These are phyloP conservation scores for Microctonus brassicae DNA, from an alignment of 2,888 invertebrate species.

Conservation along the genomic window DNA sequence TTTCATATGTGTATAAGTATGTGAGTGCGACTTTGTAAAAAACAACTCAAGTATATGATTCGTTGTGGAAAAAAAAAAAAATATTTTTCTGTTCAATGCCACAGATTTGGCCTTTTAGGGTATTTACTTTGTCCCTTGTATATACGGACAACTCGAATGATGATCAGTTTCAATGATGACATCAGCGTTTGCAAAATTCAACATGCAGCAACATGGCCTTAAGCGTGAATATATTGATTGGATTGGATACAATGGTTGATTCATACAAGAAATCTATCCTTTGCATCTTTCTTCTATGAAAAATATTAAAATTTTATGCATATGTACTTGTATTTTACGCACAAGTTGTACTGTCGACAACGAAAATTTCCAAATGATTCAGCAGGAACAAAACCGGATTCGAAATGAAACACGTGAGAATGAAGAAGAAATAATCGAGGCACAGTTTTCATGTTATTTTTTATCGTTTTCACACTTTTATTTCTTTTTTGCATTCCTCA, in stretches of 20 bases:
- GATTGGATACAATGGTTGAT: background rate
- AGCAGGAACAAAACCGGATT: background rate
- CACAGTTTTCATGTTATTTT: background rate
- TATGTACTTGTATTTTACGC: background rate
- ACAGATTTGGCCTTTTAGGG: slow-evolving; percentile 17
- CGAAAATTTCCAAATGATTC: background rate
- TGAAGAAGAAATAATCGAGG: background rate
- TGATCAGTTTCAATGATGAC: slow-evolving; percentile 17
- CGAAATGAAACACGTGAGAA: background rate
- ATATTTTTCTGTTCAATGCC: background rate
- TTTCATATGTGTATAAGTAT: background rate
- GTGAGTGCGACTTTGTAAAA: background rate
- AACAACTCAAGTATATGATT: background rate
- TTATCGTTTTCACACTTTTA: too few species aligned
- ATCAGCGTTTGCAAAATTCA: slow-evolving; percentile 16
- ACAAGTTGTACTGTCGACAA: background rate
- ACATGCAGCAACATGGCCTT: background rate
- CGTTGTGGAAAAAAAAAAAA: too few species aligned
- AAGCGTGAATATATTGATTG: background rate
- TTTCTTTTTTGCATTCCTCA: too few species aligned
- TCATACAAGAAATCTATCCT: background rate
- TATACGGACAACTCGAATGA: slow-evolving; percentile 15
- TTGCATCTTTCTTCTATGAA: background rate
- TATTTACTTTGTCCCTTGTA: slow-evolving; percentile 1
- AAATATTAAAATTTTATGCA: background rate